These are phyloP conservation scores for Phylloscopus collybita DNA, from an alignment of 2,797 vertebrate species.

Conservation along the genomic window DNA sequence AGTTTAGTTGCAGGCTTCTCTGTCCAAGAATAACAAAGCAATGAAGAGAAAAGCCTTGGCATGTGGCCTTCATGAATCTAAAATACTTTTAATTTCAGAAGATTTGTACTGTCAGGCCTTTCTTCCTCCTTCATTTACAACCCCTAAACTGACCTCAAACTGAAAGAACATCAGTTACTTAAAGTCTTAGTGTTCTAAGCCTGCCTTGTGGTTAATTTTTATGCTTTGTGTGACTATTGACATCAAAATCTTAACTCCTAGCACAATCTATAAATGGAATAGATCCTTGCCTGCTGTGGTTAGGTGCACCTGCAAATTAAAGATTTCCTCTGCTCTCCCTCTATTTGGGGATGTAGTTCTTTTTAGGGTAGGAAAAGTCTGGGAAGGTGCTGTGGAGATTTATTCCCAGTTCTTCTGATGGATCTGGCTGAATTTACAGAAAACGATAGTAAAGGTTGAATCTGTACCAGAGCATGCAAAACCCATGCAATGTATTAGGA, in stretches of 20 bases:
- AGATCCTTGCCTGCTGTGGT: not conserved
- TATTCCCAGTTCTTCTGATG: not conserved
- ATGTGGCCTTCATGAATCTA: not conserved
- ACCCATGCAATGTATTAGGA: not conserved
- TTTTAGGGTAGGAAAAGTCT: not conserved
- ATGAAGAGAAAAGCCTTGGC: not conserved
- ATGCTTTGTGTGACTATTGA: not conserved
- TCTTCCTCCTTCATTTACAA: not conserved
- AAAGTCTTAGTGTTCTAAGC: not conserved
- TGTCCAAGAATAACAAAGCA: not conserved
- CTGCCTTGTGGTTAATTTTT: not conserved
- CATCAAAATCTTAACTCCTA: not conserved
- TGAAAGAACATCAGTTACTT: not conserved
- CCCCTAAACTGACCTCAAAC: not conserved
- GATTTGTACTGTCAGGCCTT: not conserved
- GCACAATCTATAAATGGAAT: not conserved
- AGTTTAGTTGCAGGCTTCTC: not conserved
- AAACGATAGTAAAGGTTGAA: not conserved
- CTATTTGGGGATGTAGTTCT: accelerated
- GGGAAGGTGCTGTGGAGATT: not conserved
- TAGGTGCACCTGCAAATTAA: not conserved
- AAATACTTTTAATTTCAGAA: not conserved
- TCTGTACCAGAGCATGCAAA: not conserved
- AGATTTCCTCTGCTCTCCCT: not conserved
- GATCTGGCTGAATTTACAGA: not conserved